Base-by-base conservation (phyloP, 1,140 invertebrate genomes). In the Philopotamus ludificatus region DNA sequence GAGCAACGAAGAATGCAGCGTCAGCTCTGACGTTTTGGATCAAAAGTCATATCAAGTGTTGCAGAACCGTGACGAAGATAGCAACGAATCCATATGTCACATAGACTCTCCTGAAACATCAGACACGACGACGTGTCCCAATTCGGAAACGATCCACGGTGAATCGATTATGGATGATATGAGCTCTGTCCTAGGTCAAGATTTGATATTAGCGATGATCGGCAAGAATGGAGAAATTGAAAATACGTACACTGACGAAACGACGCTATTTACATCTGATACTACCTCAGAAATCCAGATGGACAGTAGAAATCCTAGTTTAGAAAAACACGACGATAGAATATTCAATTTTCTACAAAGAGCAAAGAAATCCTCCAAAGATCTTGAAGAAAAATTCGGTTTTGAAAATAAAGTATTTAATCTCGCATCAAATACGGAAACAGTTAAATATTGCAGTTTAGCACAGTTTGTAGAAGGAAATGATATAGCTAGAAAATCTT, bases 41-140 rank as follows among this genome's bases (percentile, higher is more conserved):
- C 72, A 74, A 18, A 82, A 82, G 71, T 78, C 81, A 0, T 81
- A 77, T 59, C 72, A 74, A 63, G 72, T 74, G 8, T 69, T 73
- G 21, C 76, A 76, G 67, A 73, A 74, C 34, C 74, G 73, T 47
- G 75, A 78, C 50, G 76, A 79, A 9, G 82, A 85, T 64, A 73
- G 82, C 57, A 77, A 78, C n/a, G 81, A 77, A 34, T 79, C 83
- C 44, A 89, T 92, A 12, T 84, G 84, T 9, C 89, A 92, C 71
- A 91, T 91, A 44, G 90, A 92, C 68, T 91, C 89, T 0, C 89
- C 90, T 0, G 90, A 92, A 78, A 83, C 85, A 41, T 91, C 89
- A 0, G 90, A 92, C 54, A 84, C 86, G 1, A 84, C 86, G 1
- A 86, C 85, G 1, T 81, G 81, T 59, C 76, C 82, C 22, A 84